phyloP scores from a whole-genome alignment of 2,797 vertebrate genomes.

The Malacoctenus gilli region DNA sequence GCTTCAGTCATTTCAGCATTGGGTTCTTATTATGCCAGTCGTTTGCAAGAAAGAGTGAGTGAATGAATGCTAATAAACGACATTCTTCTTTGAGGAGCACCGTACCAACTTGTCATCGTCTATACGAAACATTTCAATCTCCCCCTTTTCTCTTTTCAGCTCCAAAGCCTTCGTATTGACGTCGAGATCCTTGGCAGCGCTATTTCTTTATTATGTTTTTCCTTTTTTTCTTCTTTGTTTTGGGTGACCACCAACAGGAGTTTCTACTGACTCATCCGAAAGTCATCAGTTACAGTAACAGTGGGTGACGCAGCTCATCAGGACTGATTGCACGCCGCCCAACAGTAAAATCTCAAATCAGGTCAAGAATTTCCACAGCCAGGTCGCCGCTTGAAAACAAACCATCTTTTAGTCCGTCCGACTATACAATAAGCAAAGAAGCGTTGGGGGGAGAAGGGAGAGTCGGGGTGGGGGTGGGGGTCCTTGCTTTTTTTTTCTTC shows the following conservation, averaged over 20 bases:
- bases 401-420: constrained; percentile 42
- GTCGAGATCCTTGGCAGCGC: constrained; percentile 19
- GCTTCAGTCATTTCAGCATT: constrained; percentile 37
- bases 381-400: constrained; percentile 41
- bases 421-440: constrained; percentile 37
- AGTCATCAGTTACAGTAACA: constrained; percentile 41
- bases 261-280: constrained; percentile 40
- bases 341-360: constrained; percentile 51
- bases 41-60: constrained; percentile 16
- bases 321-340: constrained; percentile 28
- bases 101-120: constrained; percentile 35
- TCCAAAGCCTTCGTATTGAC: neutral
- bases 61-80: constrained; percentile 13
- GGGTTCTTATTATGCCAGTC: constrained; percentile 34
- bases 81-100: constrained; percentile 16
- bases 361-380: constrained; percentile 46
- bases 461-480: neutral
- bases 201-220: too few relatives aligned
- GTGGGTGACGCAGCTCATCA: constrained; percentile 28
- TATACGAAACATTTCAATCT: constrained; percentile 18
- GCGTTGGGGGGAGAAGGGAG: neutral
- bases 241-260: constrained; percentile 38
- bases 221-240: constrained; percentile 3
- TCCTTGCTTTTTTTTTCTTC: constrained; percentile 19
- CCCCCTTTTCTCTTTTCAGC: constrained; percentile 35